Percentiles rank a stretch among this genome's conserved stretches.
These are phyloP conservation scores for Gymnocypris eckloni DNA, from an alignment of 2,797 vertebrate species.

Conservation along the genomic window DNA sequence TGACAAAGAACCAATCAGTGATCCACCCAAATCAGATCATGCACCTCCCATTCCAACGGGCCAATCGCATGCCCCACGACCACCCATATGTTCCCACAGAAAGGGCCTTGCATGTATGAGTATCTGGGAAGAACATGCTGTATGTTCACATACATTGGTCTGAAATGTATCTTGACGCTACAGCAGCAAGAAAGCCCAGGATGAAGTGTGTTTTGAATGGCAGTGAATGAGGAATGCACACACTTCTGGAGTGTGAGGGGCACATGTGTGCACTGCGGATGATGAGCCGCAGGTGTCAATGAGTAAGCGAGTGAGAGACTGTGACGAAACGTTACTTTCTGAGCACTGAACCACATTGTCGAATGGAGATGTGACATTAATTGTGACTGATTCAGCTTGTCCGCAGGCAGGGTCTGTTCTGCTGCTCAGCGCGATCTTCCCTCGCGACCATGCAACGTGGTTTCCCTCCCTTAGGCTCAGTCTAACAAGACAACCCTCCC, in stretches of 20 bases:
- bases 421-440: conserved; percentile 46
- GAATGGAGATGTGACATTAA: conserved; percentile 58
- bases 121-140: conserved; percentile 54
- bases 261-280: conserved; percentile 66
- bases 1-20: conserved; percentile 66
- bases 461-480: conserved; percentile 38
- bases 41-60: conserved; percentile 55
- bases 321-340: conserved; percentile 52
- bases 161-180: conserved; percentile 52
- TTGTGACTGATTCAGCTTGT: conserved; percentile 65
- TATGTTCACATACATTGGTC: conserved; percentile 61
- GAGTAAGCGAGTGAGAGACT: conserved; percentile 43
- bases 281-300: conserved; percentile 49
- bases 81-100: conserved; percentile 45
- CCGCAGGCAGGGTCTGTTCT: conserved; percentile 69
- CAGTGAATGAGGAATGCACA: conserved; percentile 58
- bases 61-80: conserved; percentile 60
- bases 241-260: conserved; percentile 61
- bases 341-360: conserved; percentile 32
- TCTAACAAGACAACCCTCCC: conserved; percentile 12
- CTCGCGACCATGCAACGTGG: conserved; percentile 43
- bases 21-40: conserved; percentile 53
- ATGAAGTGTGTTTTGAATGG: conserved; percentile 50
- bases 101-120: conserved; percentile 57
- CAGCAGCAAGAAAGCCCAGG: conserved; percentile 43